Evolutionary conservation across 2,113 vertebrate species (phyloP), one percentile per base, ranked within the genome.

Genomic region (Periophthalmodon schlosseri): DNA sequence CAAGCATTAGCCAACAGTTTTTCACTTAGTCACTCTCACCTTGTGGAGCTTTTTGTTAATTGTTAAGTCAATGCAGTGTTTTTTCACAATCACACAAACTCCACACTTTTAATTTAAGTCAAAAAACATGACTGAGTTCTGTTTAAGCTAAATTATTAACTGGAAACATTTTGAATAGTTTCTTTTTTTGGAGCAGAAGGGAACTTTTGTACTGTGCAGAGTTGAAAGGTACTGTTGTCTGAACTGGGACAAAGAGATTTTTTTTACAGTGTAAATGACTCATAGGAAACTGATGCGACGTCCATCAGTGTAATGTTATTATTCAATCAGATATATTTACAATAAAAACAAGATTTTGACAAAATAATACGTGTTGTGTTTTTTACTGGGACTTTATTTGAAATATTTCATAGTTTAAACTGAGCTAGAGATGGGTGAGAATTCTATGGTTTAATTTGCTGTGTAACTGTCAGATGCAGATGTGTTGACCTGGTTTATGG

Each of bases 241-340:
- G 75, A 56, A 84, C 75, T 84, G 76, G 84, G 77, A 84, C 2
- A 15, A 72, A 46, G 49, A 23, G 23, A 68, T 70, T 73, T 68
- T 80, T 86, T 89, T 84, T 77, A 85, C 67, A 63, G 28, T 86
- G 74, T 91, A 87, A 83, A 82, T 84, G 86, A 75, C 56, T 82
- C 77, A 87, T 90, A 90, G 90, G 80, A 90, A 90, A 67, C 16
- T 66, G 77, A 83, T 77, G 21, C 16, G 49, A 75, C 69, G 80
- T 89, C 82, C 76, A 68, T 21, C 73, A 78, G 77, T 66, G 75
- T 88, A 74, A 63, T 63, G 60, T 63, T 83, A 49, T 83, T 90
- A 81, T 87, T 82, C 72, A 85, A 86, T 88, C 83, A 81, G 69
- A 34, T 87, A 85, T 85, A 90, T 88, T 90, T 90, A 58, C 83